A percentile compares a stretch with the other conserved stretches of the same genome.
phyloP scores from a whole-genome alignment of 2,113 vertebrate genomes.

The Tringa solitaria region DNA sequence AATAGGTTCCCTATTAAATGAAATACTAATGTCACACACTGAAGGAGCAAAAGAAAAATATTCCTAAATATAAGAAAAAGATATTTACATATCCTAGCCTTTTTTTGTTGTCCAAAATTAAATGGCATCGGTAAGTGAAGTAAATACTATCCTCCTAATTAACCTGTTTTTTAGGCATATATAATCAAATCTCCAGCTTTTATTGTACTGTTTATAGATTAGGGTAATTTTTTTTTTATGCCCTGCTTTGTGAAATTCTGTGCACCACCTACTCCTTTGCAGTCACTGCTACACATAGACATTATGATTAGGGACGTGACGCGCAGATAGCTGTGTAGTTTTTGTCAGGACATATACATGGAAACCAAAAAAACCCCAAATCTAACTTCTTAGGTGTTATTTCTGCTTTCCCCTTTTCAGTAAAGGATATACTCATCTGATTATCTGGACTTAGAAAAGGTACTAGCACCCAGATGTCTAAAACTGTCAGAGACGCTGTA shows the following conservation, averaged over 20 bases:
- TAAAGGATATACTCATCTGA: background rate
- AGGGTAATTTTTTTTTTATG: background rate
- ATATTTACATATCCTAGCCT: background rate
- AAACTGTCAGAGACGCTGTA: background rate
- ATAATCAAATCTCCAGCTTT: background rate
- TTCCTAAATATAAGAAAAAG: background rate
- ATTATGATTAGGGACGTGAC: background rate
- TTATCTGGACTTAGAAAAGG: background rate
- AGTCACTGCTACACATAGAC: background rate
- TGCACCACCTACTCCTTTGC: background rate
- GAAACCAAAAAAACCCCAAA: background rate
- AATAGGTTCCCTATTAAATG: background rate
- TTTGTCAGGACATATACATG: background rate
- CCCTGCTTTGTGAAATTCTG: background rate
- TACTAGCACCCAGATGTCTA: background rate
- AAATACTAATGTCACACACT: rapidly evolving
- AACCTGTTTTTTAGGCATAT: background rate
- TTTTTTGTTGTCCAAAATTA: background rate
- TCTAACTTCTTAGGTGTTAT: background rate
- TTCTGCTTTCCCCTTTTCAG: background rate
- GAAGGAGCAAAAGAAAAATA: background rate
- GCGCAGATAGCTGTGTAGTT: background rate
- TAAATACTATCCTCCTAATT: background rate
- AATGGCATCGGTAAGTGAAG: background rate
- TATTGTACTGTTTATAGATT: background rate